Conservation (phyloP, 2,888 invertebrate species). For the Drosophila planitibia region DNA sequence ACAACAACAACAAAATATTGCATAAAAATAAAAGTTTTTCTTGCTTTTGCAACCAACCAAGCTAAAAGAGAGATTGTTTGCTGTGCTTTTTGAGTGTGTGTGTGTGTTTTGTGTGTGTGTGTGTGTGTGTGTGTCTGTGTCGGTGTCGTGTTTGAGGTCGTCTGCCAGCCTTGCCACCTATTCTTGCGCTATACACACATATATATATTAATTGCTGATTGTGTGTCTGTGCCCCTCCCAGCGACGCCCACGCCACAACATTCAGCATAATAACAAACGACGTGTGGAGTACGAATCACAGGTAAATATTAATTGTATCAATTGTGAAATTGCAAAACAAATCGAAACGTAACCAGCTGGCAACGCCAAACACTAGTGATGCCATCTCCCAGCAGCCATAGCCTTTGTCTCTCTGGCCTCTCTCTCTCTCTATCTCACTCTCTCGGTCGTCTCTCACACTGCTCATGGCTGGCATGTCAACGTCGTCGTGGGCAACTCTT, state of each 20-base stretch:
- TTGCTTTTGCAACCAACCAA: slow-evolving; percentile 35
- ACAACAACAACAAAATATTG: slow-evolving; percentile 27
- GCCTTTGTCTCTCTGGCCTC: slow-evolving; percentile 1
- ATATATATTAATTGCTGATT: slow-evolving; percentile 1
- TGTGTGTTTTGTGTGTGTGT: neutral
- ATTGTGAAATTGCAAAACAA: neutral
- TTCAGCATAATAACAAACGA: slow-evolving; percentile 17
- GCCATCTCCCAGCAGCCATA: slow-evolving; percentile 29
- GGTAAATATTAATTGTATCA: slow-evolving; percentile 53
- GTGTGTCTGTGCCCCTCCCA: slow-evolving; percentile 49
- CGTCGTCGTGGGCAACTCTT: slow-evolving; percentile 45
- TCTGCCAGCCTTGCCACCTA: slow-evolving; percentile 67
- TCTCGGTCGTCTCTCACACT: slow-evolving; percentile 7
- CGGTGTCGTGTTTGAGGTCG: slow-evolving; percentile 50
- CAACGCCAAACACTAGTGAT: slow-evolving; percentile 37
- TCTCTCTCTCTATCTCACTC: neutral
- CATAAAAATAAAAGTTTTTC: slow-evolving; percentile 42
- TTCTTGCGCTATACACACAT: slow-evolving; percentile 23
- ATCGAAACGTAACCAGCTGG: slow-evolving; percentile 32
- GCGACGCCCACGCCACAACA: slow-evolving; percentile 23
- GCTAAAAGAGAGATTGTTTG: slow-evolving; percentile 41
- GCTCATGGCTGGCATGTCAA: slow-evolving; percentile 31
- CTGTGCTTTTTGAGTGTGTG: slow-evolving; percentile 10
- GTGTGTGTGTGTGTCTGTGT: slow-evolving; percentile 26
- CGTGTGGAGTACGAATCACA: slow-evolving; percentile 22